These are phyloP conservation scores for Machaerirhynchus nigripectus DNA, from an alignment of 2,113 vertebrate genomes.

Conservation along the genomic window DNA sequence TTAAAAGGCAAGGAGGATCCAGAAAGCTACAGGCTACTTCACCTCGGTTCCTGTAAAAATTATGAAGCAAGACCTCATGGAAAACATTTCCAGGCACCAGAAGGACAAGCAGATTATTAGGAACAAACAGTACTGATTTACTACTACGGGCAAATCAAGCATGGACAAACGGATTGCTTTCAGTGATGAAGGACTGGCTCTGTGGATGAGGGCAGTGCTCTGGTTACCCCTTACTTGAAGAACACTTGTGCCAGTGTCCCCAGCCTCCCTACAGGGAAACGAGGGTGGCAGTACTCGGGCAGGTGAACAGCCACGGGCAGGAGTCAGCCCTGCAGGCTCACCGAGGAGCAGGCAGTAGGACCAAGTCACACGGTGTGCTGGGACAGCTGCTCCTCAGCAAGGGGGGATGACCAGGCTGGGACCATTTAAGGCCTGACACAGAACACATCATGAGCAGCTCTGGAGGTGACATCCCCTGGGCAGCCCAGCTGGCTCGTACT, in stretches of 20 bases:
- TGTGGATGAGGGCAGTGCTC: not conserved
- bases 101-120: not conserved
- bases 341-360: not conserved
- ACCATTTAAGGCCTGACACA: rapidly evolving
- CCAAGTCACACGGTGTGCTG: rapidly evolving
- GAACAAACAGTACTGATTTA: not conserved
- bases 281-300: not conserved
- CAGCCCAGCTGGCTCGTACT: not conserved
- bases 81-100: not conserved
- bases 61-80: not conserved
- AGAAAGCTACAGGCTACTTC: not conserved
- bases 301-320: not conserved
- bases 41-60: not conserved
- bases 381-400: not conserved
- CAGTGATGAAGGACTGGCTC: not conserved
- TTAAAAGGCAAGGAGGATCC: not conserved
- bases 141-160: not conserved
- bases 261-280: not conserved
- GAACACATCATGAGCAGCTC: not conserved
- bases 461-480: rapidly evolving
- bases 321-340: not conserved
- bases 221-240: not conserved
- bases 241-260: not conserved
- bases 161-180: not conserved
- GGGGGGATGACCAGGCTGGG: not conserved